Base-by-base conservation (phyloP, 2,888 invertebrate genomes). In the Drosophila mettleri region DNA sequence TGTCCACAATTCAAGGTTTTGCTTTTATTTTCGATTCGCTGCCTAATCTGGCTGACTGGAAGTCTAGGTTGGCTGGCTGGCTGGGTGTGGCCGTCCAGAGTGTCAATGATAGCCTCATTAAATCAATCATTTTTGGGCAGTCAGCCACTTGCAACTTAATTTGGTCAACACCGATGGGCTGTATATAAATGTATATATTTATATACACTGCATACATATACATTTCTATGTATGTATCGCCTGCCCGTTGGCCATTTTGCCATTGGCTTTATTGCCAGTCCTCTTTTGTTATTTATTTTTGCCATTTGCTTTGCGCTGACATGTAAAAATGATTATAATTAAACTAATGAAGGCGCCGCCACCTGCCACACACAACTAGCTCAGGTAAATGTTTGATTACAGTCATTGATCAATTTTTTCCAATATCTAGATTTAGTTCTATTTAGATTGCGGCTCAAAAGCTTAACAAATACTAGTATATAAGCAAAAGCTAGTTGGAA, bases 81-180 rank as follows among this genome's bases (percentile, higher is more conserved):
- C 39, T 20, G 61, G 69, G 69, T 63, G 80, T 64, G 73, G 52
- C 36, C 43, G 36, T 54, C 36, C 59, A 54, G 63, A 69, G 84
- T 84, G 82, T 82, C 79, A 87, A 71, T 87, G 79, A 81, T 75
- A 81, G 85, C 73, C 68, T 73, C 83, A 79, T 87, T 79, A 86
- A 85, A 87, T 84, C 83, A 88, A 84, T 82, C 86, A 82, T 86
- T 87, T 83, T 77, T 71, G 86, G 83, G 54, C 82, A 76, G 61
- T 67, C 86, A 85, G 64, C 80, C 86, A 79, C 78, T 74, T 74
- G 78, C 78, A 74, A 45, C 86, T 80, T 82, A 82, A 84, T 84
- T 86, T 87, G 86, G 74, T 58, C 80, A 83, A 76, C 73, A 55
- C 54, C 59, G 27, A 45, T 54, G 29, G 45, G 16, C 38, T 29